Evolutionary conservation across 1,140 invertebrate species (phyloP).

Genomic region (Heliconius hewitsoni): DNA sequence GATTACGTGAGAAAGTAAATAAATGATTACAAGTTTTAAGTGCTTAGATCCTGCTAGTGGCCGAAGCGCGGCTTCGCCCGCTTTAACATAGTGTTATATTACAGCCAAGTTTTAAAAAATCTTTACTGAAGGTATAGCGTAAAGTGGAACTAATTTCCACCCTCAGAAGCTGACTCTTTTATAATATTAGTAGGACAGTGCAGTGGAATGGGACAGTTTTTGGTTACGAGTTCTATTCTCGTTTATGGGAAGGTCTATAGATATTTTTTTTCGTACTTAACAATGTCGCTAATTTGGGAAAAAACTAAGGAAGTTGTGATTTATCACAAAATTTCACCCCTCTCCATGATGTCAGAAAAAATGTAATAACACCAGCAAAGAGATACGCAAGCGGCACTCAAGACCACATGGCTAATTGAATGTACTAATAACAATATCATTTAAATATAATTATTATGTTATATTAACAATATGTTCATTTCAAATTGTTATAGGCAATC

Average conservation of each 20-base stretch:
- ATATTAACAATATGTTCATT: too few species aligned
- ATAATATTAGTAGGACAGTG: neutral
- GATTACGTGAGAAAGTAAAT: constrained; percentile 15
- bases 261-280: neutral
- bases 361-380: neutral
- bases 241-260: neutral
- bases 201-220: neutral
- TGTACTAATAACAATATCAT: too few species aligned
- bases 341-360: neutral
- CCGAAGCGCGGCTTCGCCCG: too few species aligned
- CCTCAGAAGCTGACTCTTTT: too few species aligned
- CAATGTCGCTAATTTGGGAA: neutral
- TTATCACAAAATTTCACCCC: neutral
- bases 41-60: neutral
- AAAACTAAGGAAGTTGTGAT: neutral
- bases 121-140: too few species aligned
- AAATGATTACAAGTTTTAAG: constrained; percentile 7
- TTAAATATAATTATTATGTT: too few species aligned
- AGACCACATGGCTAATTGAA: too few species aligned
- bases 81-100: too few species aligned
- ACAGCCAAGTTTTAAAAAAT: too few species aligned
- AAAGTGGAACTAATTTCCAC: too few species aligned
- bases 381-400: neutral
- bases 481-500: too few species aligned
- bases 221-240: neutral